phyloP scores from a whole-genome alignment of 2,797 vertebrate species.

The Clarias laeviceps region DNA sequence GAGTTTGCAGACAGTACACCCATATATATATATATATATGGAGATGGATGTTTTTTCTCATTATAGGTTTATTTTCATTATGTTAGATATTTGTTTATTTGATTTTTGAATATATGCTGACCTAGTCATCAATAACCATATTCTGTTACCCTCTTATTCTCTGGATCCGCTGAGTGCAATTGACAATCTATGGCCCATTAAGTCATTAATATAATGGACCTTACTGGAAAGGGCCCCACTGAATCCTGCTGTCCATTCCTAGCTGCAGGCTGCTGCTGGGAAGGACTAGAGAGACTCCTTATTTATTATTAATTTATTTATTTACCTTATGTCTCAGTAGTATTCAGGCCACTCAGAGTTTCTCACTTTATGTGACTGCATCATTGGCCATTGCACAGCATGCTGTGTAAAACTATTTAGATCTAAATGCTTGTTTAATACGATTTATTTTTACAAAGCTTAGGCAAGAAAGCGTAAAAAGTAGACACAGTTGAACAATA shows the following conservation, averaged over 20 bases:
- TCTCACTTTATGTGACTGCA: conserved; percentile 5
- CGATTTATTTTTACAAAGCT: background rate
- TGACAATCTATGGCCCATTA: conserved; percentile 39
- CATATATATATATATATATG: background rate
- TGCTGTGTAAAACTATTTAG: background rate
- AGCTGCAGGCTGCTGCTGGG: conserved; percentile 18
- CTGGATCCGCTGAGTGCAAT: conserved; percentile 25
- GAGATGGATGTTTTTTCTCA: too few species aligned
- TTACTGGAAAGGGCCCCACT: conserved; percentile 28
- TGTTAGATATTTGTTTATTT: conserved; percentile 23
- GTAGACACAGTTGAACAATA: background rate
- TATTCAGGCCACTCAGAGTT: background rate
- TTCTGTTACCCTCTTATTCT: conserved; percentile 6
- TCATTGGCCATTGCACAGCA: background rate
- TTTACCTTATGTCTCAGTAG: background rate
- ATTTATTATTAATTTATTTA: conserved; percentile 16
- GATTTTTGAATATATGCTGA: conserved; percentile 35
- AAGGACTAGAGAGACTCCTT: background rate
- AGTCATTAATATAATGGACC: conserved; percentile 40
- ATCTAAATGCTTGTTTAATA: conserved; percentile 2
- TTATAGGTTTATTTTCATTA: background rate
- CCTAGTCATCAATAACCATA: conserved; percentile 22
- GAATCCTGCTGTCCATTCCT: conserved; percentile 3
- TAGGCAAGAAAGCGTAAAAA: conserved; percentile 9
- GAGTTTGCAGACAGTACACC: background rate